Base-by-base conservation (phyloP, 2,888 invertebrate species). In the Cheilosia pagana region DNA sequence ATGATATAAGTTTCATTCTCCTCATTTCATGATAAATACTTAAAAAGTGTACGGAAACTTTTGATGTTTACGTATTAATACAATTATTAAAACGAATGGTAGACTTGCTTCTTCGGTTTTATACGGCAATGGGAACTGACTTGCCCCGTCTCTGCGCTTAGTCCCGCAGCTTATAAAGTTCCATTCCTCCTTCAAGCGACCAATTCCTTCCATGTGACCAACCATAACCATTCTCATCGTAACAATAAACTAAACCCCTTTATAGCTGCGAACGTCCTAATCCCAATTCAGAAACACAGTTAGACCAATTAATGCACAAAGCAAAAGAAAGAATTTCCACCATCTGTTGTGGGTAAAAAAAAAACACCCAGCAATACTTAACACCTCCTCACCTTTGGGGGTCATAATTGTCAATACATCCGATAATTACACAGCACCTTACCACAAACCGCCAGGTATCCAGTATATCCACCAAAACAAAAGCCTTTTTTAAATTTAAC, bases 391-490 rank as follows among this genome's bases (percentile, higher is more conserved):
- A 52, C 71, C 52, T 48, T 52, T 45, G 74, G 74, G 71, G 63
- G 63, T 63, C 65, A 52, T 31, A 28, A 67, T 67, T 75, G 65
- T 65, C 75, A 75, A 57, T 65, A 41, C 21, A 67, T 16, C 48
- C 52, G 76, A 68, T 76, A 77, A 68, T 62, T 65, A 52, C 65
- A 65, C 21, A 63, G 45, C 55, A 48, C 45, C 63, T 63, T 45
- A 28, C 6, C 16, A 41, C 12, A 35, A 35, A 35, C 12, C 4
- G 35, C 0, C 35, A 35, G 12, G 12, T 35, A 35, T 35, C 31
- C 25, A 23, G 5, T 2, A 2, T 28, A 28, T 28, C 10, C 2
- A 50, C 12, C 43, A 60, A 39, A 43, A 31, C 55, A 43, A 31
- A 43, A 48, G 16, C 19, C 43, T 1, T 23, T 14, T 6, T 7